A percentile compares a stretch with the other conserved stretches of the same genome.
These are phyloP conservation scores for Lampris megalopsis DNA, from an alignment of 2,113 vertebrate genomes.

Conservation along the genomic window DNA sequence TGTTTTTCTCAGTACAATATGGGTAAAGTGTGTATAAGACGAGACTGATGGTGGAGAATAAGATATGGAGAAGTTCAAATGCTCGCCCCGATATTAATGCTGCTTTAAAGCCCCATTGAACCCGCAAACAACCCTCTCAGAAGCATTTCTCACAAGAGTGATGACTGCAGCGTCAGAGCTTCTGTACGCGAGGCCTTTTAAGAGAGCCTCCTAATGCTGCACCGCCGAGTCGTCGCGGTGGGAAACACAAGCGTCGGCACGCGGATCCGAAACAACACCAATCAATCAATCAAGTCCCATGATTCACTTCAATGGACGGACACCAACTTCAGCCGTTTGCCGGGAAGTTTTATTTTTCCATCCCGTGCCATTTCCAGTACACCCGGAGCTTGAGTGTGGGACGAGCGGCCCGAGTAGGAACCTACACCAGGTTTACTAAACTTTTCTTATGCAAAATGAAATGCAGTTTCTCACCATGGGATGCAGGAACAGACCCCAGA, in stretches of 20 bases:
- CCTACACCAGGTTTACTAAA: too few species aligned
- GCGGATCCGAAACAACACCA: constrained; percentile 24
- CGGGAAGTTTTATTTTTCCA: not conserved
- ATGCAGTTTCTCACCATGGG: too few species aligned
- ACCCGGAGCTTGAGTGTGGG: too few species aligned
- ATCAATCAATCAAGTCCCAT: too few species aligned
- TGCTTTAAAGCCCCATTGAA: constrained; percentile 20
- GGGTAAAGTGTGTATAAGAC: too few species aligned
- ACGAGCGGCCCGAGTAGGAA: too few species aligned
- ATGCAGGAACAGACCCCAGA: too few species aligned
- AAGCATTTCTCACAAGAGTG: constrained; percentile 41
- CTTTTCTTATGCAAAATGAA: too few species aligned
- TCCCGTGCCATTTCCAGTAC: too few species aligned
- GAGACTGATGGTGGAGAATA: too few species aligned
- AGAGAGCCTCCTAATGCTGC: constrained; percentile 65
- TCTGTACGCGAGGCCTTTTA: constrained; percentile 67
- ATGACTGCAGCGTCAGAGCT: constrained; percentile 51
- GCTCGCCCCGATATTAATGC: not conserved
- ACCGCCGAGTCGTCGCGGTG: constrained; percentile 64
- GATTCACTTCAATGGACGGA: not conserved
- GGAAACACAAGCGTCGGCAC: constrained; percentile 56
- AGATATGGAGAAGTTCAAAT: not conserved
- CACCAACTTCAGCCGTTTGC: constrained; percentile 66
- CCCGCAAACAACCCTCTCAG: not conserved
- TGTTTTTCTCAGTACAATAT: too few species aligned